phyloP scores from a whole-genome alignment of 2,888 invertebrate genomes.

The Dexiosoma caninum region DNA sequence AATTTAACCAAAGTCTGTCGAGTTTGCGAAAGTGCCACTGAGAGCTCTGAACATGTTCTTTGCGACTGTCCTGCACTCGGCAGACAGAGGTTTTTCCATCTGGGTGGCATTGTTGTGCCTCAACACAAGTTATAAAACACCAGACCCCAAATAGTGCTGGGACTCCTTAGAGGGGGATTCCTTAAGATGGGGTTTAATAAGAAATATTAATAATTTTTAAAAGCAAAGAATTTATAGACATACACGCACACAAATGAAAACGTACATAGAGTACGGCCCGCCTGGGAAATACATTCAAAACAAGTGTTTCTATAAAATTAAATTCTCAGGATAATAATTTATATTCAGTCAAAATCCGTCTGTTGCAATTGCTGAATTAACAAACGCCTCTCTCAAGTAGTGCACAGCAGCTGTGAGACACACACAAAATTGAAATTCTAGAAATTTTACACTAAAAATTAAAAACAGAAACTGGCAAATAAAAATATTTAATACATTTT shows the following conservation, averaged over 20 bases:
- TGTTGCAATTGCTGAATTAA: constrained; percentile 25
- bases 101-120: too few species aligned
- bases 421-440: not conserved
- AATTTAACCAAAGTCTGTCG: too few species aligned
- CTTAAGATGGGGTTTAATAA: too few species aligned
- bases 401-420: constrained; percentile 14
- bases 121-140: too few species aligned
- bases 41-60: too few species aligned
- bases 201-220: too few species aligned
- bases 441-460: constrained; percentile 9
- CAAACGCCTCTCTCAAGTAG: not conserved
- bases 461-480: not conserved
- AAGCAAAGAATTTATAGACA: too few species aligned
- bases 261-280: not conserved
- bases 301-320: not conserved
- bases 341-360: constrained; percentile 19
- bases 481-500: not conserved
- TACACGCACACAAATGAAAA: not conserved
- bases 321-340: constrained; percentile 35
- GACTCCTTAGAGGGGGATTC: too few species aligned
- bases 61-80: too few species aligned
- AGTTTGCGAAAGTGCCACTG: too few species aligned
- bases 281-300: not conserved
- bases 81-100: too few species aligned
- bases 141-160: too few species aligned